These are phyloP conservation scores for Dicrostonyx torquatus DNA, from an alignment of 2,797 vertebrate genomes.

Conservation along the genomic window DNA sequence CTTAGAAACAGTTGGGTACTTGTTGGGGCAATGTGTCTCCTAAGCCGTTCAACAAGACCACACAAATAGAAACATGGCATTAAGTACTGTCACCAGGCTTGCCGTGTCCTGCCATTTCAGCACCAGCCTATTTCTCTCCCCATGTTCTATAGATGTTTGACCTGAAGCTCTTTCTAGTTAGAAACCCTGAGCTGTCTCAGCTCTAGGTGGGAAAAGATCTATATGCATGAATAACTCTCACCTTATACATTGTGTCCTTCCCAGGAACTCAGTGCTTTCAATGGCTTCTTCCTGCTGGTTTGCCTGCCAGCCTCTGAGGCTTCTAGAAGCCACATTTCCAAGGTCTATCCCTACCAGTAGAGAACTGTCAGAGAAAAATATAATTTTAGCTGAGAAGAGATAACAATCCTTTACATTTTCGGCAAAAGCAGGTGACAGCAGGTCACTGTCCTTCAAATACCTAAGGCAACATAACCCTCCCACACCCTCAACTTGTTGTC, in stretches of 20 bases:
- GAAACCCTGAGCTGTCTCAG: neutral
- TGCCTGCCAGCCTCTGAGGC: neutral
- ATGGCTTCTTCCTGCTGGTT: neutral
- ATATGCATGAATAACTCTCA: neutral
- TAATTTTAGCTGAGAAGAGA: constrained; percentile 17
- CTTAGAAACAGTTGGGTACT: neutral
- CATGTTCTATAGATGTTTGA: neutral
- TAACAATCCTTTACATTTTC: constrained; percentile 40
- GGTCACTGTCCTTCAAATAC: neutral
- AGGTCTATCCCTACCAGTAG: neutral
- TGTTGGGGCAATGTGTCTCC: neutral
- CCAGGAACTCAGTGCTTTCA: neutral
- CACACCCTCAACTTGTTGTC: neutral
- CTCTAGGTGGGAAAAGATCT: neutral
- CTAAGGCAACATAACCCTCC: neutral
- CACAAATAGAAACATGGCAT: neutral
- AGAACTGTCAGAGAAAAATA: constrained; percentile 34
- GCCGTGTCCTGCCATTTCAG: neutral
- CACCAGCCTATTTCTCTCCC: neutral
- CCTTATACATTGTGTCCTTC: neutral
- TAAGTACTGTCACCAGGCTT: neutral
- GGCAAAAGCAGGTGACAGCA: neutral
- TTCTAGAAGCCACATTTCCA: neutral
- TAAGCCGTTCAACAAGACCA: neutral
- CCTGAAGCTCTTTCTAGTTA: neutral